These are phyloP conservation scores for Cyphomyrmex costatus DNA, from an alignment of 1,140 invertebrate species.

Conservation along the genomic window DNA sequence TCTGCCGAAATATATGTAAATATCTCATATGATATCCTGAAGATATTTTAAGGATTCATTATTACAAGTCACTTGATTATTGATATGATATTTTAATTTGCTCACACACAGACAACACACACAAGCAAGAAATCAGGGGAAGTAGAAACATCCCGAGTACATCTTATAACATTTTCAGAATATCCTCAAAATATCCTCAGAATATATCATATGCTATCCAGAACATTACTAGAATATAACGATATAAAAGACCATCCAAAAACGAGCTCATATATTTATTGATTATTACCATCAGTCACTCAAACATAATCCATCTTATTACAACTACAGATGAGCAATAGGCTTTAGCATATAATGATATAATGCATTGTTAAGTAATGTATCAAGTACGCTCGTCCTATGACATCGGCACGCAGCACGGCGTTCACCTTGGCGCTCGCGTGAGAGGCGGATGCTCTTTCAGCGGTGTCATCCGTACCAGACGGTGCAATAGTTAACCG, in stretches of 20 bases:
- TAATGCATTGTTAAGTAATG: slow-evolving; percentile 48
- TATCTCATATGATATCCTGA: too few relatives aligned
- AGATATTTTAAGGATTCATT: too few relatives aligned
- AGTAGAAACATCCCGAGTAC: too few relatives aligned
- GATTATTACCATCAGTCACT: slow-evolving; percentile 5
- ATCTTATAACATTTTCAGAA: too few relatives aligned
- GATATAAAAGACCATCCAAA: background rate
- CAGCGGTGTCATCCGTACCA: slow-evolving; percentile 48
- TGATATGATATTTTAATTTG: too few relatives aligned
- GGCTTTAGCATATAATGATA: slow-evolving; percentile 38
- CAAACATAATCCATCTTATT: background rate
- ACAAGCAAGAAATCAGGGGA: too few relatives aligned
- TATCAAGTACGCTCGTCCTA: slow-evolving; percentile 31
- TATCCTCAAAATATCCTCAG: too few relatives aligned
- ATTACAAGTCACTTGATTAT: too few relatives aligned
- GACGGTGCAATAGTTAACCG: slow-evolving; percentile 54
- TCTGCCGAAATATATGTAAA: background rate
- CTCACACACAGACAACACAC: too few relatives aligned
- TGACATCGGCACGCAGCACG: slow-evolving; percentile 49
- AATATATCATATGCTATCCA: too few relatives aligned
- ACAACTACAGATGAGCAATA: background rate
- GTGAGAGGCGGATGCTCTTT: slow-evolving; percentile 63
- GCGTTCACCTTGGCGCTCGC: slow-evolving; percentile 59
- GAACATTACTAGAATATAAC: background rate
- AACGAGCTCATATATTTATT: background rate